phyloP scores from a whole-genome alignment of 2,797 vertebrate genomes.

The Cyclura pinguis region DNA sequence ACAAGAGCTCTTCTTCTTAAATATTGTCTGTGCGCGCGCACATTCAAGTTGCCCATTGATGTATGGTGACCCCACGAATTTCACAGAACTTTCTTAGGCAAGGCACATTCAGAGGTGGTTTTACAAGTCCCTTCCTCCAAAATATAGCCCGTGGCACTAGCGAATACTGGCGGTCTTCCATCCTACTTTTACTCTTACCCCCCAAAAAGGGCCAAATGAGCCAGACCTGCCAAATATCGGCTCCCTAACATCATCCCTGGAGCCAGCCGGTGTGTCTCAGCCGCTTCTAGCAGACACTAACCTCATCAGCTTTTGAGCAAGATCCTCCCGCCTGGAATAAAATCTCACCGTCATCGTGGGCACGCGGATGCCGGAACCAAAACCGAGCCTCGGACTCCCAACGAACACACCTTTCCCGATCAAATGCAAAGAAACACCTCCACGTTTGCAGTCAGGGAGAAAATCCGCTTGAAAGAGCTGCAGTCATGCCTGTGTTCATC shows the following conservation, averaged over 20 bases:
- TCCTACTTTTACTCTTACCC: fast-evolving
- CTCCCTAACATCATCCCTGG: not conserved
- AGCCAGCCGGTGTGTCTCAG: not conserved
- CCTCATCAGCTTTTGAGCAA: constrained; percentile 4
- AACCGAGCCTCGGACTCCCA: too few species aligned
- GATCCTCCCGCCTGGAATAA: fast-evolving
- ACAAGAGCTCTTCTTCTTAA: too few species aligned
- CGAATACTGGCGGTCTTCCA: too few species aligned
- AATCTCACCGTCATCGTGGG: fast-evolving
- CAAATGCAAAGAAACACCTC: not conserved
- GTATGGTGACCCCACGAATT: too few species aligned
- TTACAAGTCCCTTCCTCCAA: too few species aligned
- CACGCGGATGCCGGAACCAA: not conserved
- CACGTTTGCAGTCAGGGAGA: not conserved
- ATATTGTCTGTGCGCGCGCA: too few species aligned
- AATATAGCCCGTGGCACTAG: too few species aligned
- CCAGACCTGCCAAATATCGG: not conserved
- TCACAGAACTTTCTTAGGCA: too few species aligned
- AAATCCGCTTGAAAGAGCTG: not conserved
- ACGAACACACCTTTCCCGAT: not conserved
- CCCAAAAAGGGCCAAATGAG: not conserved
- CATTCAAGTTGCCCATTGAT: too few species aligned
- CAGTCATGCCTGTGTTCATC: not conserved
- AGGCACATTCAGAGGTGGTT: too few species aligned
- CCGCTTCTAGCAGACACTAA: not conserved